phyloP scores from a whole-genome alignment of 2,888 invertebrate species.

The Scaptomyza polygonia region DNA sequence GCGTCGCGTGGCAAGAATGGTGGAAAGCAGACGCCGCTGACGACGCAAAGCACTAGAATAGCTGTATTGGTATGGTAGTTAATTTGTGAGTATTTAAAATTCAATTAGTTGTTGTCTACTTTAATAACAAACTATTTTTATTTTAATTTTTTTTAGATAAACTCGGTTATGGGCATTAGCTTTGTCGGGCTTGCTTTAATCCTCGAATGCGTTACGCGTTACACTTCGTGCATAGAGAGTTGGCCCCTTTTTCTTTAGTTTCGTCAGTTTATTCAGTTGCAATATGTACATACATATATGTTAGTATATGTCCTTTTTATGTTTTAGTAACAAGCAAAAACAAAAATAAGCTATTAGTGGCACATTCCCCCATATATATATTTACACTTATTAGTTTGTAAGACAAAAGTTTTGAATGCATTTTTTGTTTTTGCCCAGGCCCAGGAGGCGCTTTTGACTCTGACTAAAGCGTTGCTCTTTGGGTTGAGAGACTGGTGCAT shows the following conservation, averaged over 20 bases:
- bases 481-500: conserved; percentile 27
- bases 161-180: conserved; percentile 64
- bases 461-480: conserved; percentile 29
- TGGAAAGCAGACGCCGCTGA: conserved; percentile 68
- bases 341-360: conserved; percentile 30
- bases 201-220: conserved; percentile 41
- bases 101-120: background rate
- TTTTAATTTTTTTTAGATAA: conserved; percentile 41
- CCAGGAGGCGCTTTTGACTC: conserved; percentile 46
- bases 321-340: conserved; percentile 33
- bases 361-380: conserved; percentile 53
- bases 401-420: conserved; percentile 51
- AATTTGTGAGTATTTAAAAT: conserved; percentile 61
- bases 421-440: conserved; percentile 23
- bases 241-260: conserved; percentile 53
- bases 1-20: conserved; percentile 65
- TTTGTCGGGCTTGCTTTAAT: conserved; percentile 53
- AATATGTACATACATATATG: conserved; percentile 51
- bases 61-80: conserved; percentile 54
- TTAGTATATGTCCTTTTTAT: conserved; percentile 44
- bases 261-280: conserved; percentile 60
- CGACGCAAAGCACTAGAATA: conserved; percentile 17
- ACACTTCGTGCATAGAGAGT: conserved; percentile 56
- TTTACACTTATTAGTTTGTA: conserved; percentile 55
- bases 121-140: no score